Evolutionary conservation across 1,140 invertebrate species (phyloP), one percentile per base, ranked within the genome.

Genomic region (Tribolium madens): DNA sequence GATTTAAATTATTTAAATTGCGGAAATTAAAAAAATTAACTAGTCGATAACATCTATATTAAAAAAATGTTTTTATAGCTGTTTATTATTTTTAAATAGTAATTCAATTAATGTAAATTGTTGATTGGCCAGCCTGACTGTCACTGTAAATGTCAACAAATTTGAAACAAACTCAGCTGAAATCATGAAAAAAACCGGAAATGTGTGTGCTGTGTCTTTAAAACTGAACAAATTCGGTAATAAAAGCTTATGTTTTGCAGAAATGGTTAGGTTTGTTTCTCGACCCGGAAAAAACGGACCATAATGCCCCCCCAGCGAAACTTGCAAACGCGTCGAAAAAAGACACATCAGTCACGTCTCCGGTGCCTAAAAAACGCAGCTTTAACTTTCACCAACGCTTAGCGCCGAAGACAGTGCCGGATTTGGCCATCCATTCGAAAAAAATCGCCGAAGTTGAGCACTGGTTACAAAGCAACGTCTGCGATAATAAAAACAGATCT

Each of bases 371-470:
- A 42, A 80, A 74, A 60, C 73, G 60, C 5, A 33, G n/a, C 36
- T 79, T 81, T 48, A 79, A 84, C 77, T 83, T 84, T 74, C 50
- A 79, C 81, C 88, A 89, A 64, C 85, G 84, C 75, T 89, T 91
- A 83, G 86, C 86, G 15, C 91, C 91, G 1, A 81, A 84, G 12
- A 85, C 75, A 36, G 84, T 87, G 10, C 84, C 87, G 4, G 90
- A 92, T 42, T 83, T 92, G 52, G 89, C 90, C 36, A 87, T 92
- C 10, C 88, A 91, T 81, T 83, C 85, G 42, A 91, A 91, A 84
- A 92, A 92, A 85, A 78, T 92, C 7, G 86, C 87, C 73, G 91
- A 92, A 84, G 82, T 92, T 10, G 87, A 89, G 71, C 84, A 87
- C 48, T 91, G 90, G 90, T 69, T 92, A 75, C 79, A 73, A 77